Evolutionary conservation across 2,797 vertebrate genomes (phyloP).

Genomic region (Pristis pectinata): DNA sequence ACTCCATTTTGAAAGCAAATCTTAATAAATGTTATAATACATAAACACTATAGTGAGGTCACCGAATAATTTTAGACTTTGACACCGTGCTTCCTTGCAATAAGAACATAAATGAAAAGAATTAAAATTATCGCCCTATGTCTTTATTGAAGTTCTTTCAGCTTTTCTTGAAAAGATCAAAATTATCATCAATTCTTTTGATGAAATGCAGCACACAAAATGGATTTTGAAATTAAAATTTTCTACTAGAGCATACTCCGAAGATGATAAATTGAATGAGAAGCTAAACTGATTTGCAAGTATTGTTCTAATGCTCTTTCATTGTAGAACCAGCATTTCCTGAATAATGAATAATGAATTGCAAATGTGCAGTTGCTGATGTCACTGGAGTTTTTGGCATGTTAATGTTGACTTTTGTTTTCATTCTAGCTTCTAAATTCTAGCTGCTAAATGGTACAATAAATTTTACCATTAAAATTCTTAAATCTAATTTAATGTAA

Average conservation of each 20-base stretch:
- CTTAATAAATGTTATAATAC: not conserved
- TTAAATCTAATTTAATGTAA: not conserved
- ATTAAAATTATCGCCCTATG: not conserved
- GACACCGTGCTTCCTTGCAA: not conserved
- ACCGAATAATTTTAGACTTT: not conserved
- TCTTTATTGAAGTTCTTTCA: constrained; percentile 12
- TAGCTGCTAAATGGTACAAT: not conserved
- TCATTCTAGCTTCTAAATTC: constrained; percentile 20
- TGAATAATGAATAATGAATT: constrained; percentile 34
- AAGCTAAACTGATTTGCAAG: constrained; percentile 32
- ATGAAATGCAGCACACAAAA: constrained; percentile 14
- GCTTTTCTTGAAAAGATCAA: constrained; percentile 4
- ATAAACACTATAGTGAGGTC: not conserved
- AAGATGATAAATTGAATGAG: constrained; percentile 21
- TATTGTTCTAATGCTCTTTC: constrained; percentile 35
- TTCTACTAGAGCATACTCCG: not conserved
- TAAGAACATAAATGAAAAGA: not conserved
- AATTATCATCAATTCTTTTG: not conserved
- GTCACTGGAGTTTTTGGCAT: constrained; percentile 26
- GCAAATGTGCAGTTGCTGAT: constrained; percentile 32
- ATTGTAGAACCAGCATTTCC: constrained; percentile 12
- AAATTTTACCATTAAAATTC: not conserved
- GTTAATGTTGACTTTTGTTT: constrained; percentile 36
- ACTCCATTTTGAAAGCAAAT: not conserved
- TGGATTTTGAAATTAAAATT: constrained; percentile 29